Base-by-base conservation (phyloP, 2,797 vertebrate species). In the Schizopygopsis malacanthus region DNA sequence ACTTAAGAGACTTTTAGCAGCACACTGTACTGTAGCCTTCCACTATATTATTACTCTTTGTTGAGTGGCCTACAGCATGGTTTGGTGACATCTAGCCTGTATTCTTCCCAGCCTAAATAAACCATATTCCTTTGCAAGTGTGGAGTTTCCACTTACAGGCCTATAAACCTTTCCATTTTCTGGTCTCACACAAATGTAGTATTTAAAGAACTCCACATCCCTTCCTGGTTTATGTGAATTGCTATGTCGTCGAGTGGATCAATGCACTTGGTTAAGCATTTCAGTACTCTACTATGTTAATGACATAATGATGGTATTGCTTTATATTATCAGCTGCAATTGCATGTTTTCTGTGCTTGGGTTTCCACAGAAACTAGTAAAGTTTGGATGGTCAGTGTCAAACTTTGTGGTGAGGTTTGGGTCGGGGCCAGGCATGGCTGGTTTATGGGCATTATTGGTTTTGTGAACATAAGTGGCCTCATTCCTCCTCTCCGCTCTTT, bases 71-170 rank as follows among this genome's bases (percentile, higher is more conserved):
- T 63, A 41, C 28, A 56, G 9, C 22, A 50, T 61, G 20, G 54
- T 33, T 72, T 82, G 54, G 28, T 76, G 61, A 77, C 33, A 45
- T 78, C 6, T 77, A 63, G 22, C 61, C 59, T 83, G 82, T 84
- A 88, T 93, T 91, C 91, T 92, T 91, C 88, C 85, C 18, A 93
- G 92, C 92, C 90, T 94, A 93, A 94, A 95, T 95, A 93, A 94
- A 94, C 93, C 90, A 94, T 93, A 91, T 90, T 86, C 90, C 81
- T 89, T 92, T 90, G 89, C 91, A 91, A 93, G 90, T 37, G 43
- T 65, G 43, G 28, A 22, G 43, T 50, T 63, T 65, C 71, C 43
- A 65, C 33, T 84, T 47, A 67, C 47, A 54, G 37, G 56, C 20
- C 67, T 67, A 25, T 77, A 77, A 84, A 84, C 41, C 59, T 76